Evolutionary conservation across 92 coral and sea anemone species (phyloP), one percentile per base, ranked within the genome.

Genomic region (Zoanthus gigantus): DNA sequence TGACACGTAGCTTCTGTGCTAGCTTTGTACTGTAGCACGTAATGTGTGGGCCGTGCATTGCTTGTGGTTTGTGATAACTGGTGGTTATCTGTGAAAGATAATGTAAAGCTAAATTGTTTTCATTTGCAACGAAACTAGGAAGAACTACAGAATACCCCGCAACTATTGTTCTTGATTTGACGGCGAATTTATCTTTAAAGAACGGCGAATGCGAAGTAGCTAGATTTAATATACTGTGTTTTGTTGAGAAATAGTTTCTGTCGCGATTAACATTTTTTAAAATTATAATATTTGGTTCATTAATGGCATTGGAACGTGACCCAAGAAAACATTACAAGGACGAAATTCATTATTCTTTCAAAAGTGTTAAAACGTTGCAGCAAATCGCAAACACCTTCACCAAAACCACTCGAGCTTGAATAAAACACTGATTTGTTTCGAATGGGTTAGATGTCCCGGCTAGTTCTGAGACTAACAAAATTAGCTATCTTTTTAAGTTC

Each of bases 371-470:
- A 58, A 58, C 17, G 18, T 2, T 58, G 65, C 65, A 1, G 65
- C 65, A 58, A 58, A 14, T n/a, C 65, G 65, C 65, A 58, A 58
- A 58, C 65, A 58, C 65, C 65, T 58, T 58, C 65, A 14, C 65
- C 65, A 58, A 58, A 58, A n/a, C 42, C 23, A 53, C 15, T 8
- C 58, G 1, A 53, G 58, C 2, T 4, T 53, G 58, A 53, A 53
- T 53, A 53, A 53, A 9, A 53, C 23, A 53, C 58, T 53, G 58
- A 53, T 53, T 53, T 53, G 10, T 7, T 8, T 53, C 10, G 6
- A 53, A 53, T 53, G 58, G 2, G 5, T 53, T 37, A 37, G 10
- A 53, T 9, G 15, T 53, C 0, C 15, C 58, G 12, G 1, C 58
- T 53, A 53, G 58, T 53, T 53, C 15, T 53, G 58, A 53, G 6